A percentile compares a stretch with the other conserved stretches of the same genome.
Evolutionary conservation across 2,113 vertebrate genomes (phyloP).

Genomic region (Entelurus aequoreus): DNA sequence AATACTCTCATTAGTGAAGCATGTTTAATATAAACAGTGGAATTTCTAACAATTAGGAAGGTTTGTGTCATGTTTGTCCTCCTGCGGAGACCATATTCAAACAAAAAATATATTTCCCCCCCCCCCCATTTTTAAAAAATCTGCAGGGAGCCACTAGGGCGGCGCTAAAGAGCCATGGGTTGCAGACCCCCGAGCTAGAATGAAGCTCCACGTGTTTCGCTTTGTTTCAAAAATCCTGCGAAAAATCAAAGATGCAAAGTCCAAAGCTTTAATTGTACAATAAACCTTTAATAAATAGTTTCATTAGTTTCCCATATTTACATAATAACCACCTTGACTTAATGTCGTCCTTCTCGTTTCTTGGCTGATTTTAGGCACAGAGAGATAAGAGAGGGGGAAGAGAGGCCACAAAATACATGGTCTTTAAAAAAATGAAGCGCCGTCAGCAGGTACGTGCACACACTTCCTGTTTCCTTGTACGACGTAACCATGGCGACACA

Average conservation of each 20-base stretch:
- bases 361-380: conserved; percentile 74
- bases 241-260: neutral
- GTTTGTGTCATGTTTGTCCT: no score
- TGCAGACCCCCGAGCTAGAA: no score
- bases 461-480: neutral
- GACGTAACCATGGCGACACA: neutral
- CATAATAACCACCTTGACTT: conserved; percentile 68
- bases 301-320: conserved; percentile 78
- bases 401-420: conserved; percentile 59
- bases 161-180: no score
- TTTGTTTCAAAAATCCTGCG: no score
- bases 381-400: conserved; percentile 34
- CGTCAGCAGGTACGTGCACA: conserved; percentile 48
- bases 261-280: conserved; percentile 60
- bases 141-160: no score
- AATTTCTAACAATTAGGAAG: no score
- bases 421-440: conserved; percentile 51
- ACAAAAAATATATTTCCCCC: no score
- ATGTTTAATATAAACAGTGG: no score
- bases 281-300: conserved; percentile 82
- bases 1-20: no score
- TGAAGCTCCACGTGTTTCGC: no score
- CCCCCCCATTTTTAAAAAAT: no score
- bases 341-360: conserved; percentile 61
- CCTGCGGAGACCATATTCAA: no score